These are phyloP conservation scores for Hypena proboscidalis DNA, from an alignment of 2,888 invertebrate genomes.

Conservation along the genomic window DNA sequence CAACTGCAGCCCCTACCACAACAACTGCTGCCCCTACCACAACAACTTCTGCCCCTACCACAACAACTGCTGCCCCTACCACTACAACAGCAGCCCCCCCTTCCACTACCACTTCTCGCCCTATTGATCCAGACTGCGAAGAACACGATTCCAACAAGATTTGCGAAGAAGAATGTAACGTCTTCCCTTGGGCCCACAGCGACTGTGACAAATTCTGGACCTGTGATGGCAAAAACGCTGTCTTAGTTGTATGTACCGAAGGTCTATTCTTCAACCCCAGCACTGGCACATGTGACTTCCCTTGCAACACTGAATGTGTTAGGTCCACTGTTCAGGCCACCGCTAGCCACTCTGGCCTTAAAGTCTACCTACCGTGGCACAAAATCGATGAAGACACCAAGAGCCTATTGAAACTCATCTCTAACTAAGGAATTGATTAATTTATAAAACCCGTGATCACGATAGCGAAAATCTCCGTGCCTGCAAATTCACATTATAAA, in stretches of 20 bases:
- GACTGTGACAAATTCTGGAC: constrained; percentile 73
- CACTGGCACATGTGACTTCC: constrained; percentile 65
- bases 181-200: constrained; percentile 65
- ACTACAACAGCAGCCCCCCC: no score
- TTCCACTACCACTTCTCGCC: no score
- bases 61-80: no score
- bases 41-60: no score
- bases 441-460: no score
- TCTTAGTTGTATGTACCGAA: constrained; percentile 58
- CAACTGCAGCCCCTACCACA: no score
- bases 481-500: no score
- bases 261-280: constrained; percentile 68
- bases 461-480: no score
- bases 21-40: no score
- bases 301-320: constrained; percentile 59
- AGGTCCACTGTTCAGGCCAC: constrained; percentile 48
- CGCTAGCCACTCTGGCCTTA: constrained; percentile 47
- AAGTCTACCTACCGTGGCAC: constrained; percentile 60
- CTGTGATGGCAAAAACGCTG: constrained; percentile 53
- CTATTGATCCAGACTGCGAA: no score
- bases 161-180: constrained; percentile 60
- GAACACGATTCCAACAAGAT: constrained; percentile 14
- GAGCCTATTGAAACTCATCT: constrained; percentile 7
- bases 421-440: not conserved
- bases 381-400: constrained; percentile 40